Conservation (phyloP, 2,113 vertebrate species). For the Narcine bancroftii region DNA sequence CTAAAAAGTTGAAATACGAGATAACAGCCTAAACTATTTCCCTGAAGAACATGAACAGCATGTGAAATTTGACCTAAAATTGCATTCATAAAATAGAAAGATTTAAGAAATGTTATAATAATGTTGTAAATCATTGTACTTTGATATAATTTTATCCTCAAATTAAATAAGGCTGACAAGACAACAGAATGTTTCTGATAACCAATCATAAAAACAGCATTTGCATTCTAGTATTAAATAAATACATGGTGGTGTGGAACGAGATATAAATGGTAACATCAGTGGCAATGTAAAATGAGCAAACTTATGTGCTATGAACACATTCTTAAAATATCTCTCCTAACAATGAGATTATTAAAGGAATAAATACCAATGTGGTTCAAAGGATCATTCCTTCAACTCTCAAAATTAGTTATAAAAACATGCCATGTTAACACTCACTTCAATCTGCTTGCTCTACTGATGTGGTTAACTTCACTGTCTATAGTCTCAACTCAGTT, state of each 20-base stretch:
- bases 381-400: background rate
- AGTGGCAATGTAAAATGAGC: background rate
- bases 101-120: background rate
- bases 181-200: background rate
- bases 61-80: too few relatives aligned
- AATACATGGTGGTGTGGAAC: background rate
- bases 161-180: background rate
- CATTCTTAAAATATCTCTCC: background rate
- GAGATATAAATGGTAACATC: background rate
- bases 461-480: background rate
- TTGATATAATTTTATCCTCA: background rate
- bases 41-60: too few relatives aligned
- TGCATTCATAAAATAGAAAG: background rate
- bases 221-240: background rate
- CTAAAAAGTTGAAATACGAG: too few relatives aligned
- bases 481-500: background rate
- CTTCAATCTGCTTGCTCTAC: constrained; percentile 16
- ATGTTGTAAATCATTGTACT: too few relatives aligned
- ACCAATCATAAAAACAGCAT: background rate
- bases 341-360: background rate
- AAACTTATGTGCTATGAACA: background rate
- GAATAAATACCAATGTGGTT: background rate
- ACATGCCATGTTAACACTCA: background rate
- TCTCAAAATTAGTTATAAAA: background rate
- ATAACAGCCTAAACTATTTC: too few relatives aligned